Base-by-base conservation (phyloP, 92 coral and sea anemone genomes). In the Epizoanthus stellaris region DNA sequence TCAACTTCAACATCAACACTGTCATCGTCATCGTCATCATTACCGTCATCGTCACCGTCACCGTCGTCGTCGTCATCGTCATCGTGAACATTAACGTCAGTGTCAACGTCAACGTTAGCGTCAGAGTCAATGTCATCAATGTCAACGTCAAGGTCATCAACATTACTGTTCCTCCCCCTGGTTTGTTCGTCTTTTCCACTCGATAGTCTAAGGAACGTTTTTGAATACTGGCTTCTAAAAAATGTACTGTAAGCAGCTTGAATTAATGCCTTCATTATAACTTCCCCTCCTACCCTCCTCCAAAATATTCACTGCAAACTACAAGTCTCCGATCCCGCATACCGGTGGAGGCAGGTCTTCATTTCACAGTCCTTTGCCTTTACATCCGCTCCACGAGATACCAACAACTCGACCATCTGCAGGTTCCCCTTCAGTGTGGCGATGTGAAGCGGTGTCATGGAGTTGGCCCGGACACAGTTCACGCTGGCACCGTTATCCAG, bases 281-380 rank as follows among this genome's bases (percentile, higher is more conserved):
- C 49, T 45, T 45, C 49, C 9, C 9, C 6, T 45, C 7, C 9
- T 8, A 12, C 56, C 56, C 54, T 10, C 14, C 56, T 14, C 3
- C 56, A 52, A 10, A 52, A 52, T 52, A 14, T 14, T 14, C 15
- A 52, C 10, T 52, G 0, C 15, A 52, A 52, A 10, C 12, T 30
- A 30, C 2, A 30, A 30, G 2, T 30, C 36, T 30, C 36, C 36
- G 36, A 30, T 30, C 36, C 36, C 36, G 56, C 80, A 25, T 15
- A 91, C 94, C 88, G 82, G 77, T 91, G 94, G 11, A 93, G 86
- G 17, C 95, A 92, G 0, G 95, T 91, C 67, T 91, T 90, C 61
- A 92, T 86, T 49, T 82, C 82, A n/a, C 45, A 70, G 88, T 93
- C 94, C 70, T 80, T 89, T 36, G 62, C 52, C 63, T 76, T 74